These are phyloP conservation scores for Drosophila tripunctata DNA, from an alignment of 2,888 invertebrate genomes.

Conservation along the genomic window DNA sequence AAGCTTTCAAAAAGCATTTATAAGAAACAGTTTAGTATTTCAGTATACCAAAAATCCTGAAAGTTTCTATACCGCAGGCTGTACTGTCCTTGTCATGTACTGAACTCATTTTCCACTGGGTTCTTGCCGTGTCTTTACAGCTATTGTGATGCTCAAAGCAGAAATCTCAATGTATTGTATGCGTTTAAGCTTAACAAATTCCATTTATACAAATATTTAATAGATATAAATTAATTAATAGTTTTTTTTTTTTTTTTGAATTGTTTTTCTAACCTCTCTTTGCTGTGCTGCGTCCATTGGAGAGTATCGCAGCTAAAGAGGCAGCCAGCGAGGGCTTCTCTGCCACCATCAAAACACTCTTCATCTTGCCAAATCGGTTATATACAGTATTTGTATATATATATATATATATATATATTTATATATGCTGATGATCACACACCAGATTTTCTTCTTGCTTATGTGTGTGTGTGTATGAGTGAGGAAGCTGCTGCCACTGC, in stretches of 20 bases:
- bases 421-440: slow-evolving; percentile 47
- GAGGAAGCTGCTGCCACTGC: slow-evolving; percentile 33
- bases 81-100: no score
- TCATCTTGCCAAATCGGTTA: slow-evolving; percentile 86
- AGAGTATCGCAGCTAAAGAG: slow-evolving; percentile 96
- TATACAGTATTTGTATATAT: not conserved
- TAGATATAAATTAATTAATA: not conserved
- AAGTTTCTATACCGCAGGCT: no score
- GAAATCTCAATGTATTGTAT: no score
- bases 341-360: slow-evolving; percentile 97
- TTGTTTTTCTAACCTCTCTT: slow-evolving; percentile 71
- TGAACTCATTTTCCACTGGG: no score
- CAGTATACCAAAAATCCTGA: no score
- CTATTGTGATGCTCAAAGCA: no score
- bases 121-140: no score
- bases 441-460: slow-evolving; percentile 23
- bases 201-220: not conserved
- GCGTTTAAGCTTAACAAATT: no score
- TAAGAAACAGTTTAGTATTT: no score
- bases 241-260: not conserved
- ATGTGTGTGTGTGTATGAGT: slow-evolving; percentile 1
- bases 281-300: slow-evolving; percentile 88
- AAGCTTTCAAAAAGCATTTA: no score
- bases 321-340: slow-evolving; percentile 99
- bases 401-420: slow-evolving; percentile 4